phyloP scores from a whole-genome alignment of 2,888 invertebrate genomes.

The Agrilus cyanescens region DNA sequence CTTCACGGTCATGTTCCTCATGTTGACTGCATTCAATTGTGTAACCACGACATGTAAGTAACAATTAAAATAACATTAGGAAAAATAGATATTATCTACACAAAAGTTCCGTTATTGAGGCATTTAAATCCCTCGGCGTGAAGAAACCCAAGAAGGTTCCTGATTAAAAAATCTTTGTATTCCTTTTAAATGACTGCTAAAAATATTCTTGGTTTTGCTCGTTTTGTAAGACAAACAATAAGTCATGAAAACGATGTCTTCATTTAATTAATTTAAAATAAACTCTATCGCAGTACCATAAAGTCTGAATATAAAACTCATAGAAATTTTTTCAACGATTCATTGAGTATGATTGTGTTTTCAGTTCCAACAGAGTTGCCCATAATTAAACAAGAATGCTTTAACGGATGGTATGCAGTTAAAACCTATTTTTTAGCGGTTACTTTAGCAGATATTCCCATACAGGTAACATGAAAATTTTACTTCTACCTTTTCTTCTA shows the following conservation, averaged over 20 bases:
- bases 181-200: no score
- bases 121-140: no score
- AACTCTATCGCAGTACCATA: no score
- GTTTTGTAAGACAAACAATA: no score
- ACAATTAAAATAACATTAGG: no score
- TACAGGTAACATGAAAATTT: constrained; percentile 25
- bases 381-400: constrained; percentile 49
- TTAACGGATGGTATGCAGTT: constrained; percentile 57
- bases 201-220: no score
- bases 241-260: no score
- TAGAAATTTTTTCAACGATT: background rate
- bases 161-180: no score
- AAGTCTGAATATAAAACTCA: background rate
- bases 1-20: constrained; percentile 86
- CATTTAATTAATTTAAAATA: no score
- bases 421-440: constrained; percentile 52
- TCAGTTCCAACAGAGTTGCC: constrained; percentile 53
- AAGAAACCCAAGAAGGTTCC: no score
- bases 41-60: constrained; percentile 83
- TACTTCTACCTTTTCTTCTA: background rate
- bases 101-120: no score
- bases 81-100: no score
- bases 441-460: constrained; percentile 55
- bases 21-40: constrained; percentile 88
- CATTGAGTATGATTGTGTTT: constrained; percentile 11